These are phyloP conservation scores for Marmota flaviventris DNA, from an alignment of 2,113 vertebrate genomes.

Conservation along the genomic window DNA sequence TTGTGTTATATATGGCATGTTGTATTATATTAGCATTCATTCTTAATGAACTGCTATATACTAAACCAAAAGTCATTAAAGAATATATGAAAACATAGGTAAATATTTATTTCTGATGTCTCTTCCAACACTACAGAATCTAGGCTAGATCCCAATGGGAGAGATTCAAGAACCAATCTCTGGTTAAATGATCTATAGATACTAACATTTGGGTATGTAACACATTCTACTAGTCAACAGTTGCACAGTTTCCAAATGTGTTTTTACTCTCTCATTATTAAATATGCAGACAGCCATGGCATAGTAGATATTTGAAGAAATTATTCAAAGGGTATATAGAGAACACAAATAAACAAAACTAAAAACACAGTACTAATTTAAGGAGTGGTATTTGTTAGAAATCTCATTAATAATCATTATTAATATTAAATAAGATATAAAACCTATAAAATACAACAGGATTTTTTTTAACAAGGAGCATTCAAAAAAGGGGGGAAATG, in stretches of 20 bases:
- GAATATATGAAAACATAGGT: background rate
- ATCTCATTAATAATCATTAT: background rate
- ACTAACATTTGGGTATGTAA: background rate
- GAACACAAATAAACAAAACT: background rate
- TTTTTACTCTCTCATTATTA: background rate
- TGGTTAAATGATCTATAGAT: background rate
- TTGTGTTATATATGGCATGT: background rate
- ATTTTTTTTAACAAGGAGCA: background rate
- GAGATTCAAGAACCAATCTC: background rate
- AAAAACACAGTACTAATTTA: background rate
- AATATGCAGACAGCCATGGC: background rate
- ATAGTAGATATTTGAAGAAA: background rate
- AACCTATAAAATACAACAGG: background rate
- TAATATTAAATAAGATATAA: background rate
- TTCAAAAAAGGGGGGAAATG: background rate
- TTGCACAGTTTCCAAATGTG: background rate
- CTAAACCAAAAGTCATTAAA: background rate
- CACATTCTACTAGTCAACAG: background rate
- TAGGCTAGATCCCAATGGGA: background rate
- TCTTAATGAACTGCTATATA: background rate
- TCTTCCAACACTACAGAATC: background rate
- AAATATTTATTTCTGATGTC: conserved; percentile 38
- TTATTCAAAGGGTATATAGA: background rate
- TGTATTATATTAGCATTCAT: background rate
- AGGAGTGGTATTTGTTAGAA: background rate